These are phyloP conservation scores for Brachionus rotundiformis DNA, from an alignment of 1,140 invertebrate species.

Conservation along the genomic window DNA sequence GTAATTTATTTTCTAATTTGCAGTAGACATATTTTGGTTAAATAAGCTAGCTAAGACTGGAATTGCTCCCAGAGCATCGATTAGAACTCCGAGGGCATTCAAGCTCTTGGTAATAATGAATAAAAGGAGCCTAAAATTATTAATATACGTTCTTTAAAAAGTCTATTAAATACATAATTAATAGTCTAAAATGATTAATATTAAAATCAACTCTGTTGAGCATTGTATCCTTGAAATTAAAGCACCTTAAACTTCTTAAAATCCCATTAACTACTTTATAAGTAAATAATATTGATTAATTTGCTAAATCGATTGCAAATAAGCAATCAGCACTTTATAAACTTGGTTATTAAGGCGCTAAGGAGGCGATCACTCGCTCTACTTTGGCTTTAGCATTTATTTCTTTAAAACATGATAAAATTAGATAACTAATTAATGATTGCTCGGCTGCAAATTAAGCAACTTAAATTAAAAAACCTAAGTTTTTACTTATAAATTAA, in stretches of 20 bases:
- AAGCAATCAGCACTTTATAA: not conserved
- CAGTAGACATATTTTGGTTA: not conserved
- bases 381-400: not conserved
- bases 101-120: not conserved
- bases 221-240: not conserved
- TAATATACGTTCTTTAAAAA: not conserved
- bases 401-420: not conserved
- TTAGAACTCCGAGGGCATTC: not conserved
- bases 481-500: not conserved
- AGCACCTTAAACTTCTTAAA: not conserved
- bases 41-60: not conserved
- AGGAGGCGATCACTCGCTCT: not conserved
- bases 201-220: not conserved
- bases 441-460: not conserved
- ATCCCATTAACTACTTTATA: not conserved
- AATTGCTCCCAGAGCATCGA: not conserved
- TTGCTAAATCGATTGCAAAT: not conserved
- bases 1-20: not conserved
- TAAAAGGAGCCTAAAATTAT: not conserved
- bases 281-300: not conserved
- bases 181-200: not conserved
- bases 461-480: not conserved
- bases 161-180: not conserved
- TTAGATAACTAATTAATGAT: slow-evolving; percentile 5
- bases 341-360: not conserved